phyloP scores from a whole-genome alignment of 2,113 vertebrate species.

The Penelope pileata region DNA sequence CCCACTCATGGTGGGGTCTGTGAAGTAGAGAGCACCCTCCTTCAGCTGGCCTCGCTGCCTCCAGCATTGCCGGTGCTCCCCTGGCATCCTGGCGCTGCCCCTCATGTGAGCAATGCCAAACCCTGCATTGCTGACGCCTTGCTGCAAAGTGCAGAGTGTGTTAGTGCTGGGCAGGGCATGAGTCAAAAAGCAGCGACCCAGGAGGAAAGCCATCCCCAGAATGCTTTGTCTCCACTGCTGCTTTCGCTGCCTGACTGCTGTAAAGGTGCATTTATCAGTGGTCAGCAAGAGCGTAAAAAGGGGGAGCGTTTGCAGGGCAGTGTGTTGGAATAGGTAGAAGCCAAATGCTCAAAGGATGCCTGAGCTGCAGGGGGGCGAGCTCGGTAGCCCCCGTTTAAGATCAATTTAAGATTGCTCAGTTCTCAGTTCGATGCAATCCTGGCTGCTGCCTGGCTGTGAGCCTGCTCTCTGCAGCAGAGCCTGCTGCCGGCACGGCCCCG shows the following conservation, averaged over 20 bases:
- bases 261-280: background rate
- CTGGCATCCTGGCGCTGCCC: accelerated
- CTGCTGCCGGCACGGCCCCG: background rate
- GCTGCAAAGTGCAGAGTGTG: background rate
- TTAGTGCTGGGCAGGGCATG: background rate
- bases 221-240: background rate
- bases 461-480: accelerated
- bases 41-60: background rate
- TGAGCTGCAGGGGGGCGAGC: background rate
- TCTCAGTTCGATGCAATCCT: background rate
- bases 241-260: background rate
- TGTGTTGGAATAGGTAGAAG: accelerated
- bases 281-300: background rate
- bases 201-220: background rate
- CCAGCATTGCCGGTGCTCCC: background rate
- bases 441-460: background rate
- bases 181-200: slow-evolving; percentile 15
- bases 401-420: background rate
- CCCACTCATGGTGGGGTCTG: background rate
- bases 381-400: background rate
- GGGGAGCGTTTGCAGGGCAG: background rate
- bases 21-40: background rate
- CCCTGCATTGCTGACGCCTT: background rate
- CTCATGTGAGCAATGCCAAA: background rate
- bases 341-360: background rate